A percentile compares a stretch with the other conserved stretches of the same genome.
These are phyloP conservation scores for Pogonognathellus flavescens DNA, from an alignment of 1,140 invertebrate genomes.

Conservation along the genomic window DNA sequence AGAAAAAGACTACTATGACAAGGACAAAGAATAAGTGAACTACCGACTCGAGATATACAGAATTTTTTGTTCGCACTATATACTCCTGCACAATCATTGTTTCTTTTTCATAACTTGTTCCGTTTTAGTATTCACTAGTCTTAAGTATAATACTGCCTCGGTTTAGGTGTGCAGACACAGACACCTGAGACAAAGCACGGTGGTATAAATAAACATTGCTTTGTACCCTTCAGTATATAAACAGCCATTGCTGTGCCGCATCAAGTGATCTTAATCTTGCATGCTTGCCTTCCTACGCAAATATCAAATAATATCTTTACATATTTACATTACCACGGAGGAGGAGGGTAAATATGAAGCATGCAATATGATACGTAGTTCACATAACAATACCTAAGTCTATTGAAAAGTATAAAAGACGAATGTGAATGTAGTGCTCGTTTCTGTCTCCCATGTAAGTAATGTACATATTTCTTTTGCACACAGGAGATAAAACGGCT, in stretches of 20 bases:
- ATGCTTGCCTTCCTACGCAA: no score
- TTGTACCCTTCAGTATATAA: no score
- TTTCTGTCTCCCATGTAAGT: conserved; percentile 5
- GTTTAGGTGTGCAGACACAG: no score
- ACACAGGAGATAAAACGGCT: conserved; percentile 67
- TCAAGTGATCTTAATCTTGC: no score
- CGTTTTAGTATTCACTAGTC: no score
- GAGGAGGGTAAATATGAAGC: no score
- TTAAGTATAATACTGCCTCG: no score
- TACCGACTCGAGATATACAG: background rate
- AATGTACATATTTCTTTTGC: conserved; percentile 40
- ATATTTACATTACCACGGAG: no score
- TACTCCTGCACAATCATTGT: background rate
- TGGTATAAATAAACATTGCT: no score
- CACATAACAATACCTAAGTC: background rate
- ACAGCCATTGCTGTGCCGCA: no score
- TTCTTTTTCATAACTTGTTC: background rate
- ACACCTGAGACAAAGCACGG: no score
- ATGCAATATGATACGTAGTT: background rate
- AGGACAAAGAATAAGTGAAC: conserved; percentile 2
- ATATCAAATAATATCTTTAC: no score
- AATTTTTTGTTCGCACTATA: background rate
- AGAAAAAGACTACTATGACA: conserved; percentile 19
- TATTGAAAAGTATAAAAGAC: background rate
- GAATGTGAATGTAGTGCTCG: background rate